Evolutionary conservation across 2,797 vertebrate species (phyloP), one percentile per base, ranked within the genome.

Genomic region (Sebastes matsubarae): DNA sequence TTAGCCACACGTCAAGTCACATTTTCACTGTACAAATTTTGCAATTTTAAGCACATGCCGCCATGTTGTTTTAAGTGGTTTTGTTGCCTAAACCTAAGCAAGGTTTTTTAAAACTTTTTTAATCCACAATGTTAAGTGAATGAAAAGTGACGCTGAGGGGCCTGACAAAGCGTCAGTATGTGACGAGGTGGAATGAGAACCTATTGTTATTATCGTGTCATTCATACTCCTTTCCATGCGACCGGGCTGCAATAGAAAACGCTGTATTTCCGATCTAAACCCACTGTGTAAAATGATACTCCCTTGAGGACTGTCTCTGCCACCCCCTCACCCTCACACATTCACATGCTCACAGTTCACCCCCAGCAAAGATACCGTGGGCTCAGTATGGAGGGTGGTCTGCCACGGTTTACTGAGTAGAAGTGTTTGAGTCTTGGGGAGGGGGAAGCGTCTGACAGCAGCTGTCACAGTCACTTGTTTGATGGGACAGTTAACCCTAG

Each of bases 381-480:
- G 75, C 67, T 84, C 46, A 27, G 77, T 76, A 42, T 64, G 30
- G 83, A 93, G 83, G 91, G 87, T 92, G 91, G 91, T 93, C 91
- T 82, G 72, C 13, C 42, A 27, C 22, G 79, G 67, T 80, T 82
- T 82, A 80, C 85, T 86, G 85, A 83, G 80, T 63, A 66, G 80
- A 88, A 85, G 79, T 83, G 76, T 75, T 64, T 20, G 18, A 72
- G 71, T 81, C 76, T 80, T 30, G 75, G 64, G 79, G 59, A 73
- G 89, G 84, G 34, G 75, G 73, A 65, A 71, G 52, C 24, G 32
- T 84, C 76, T 81, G 61, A 76, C 77, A 88, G 87, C 95, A 96
- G 94, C 95, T 96, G 95, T 88, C 87, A 87, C 74, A 70, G 90
- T 91, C 90, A 93, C 88, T 93, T 93, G 88, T 88, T 89, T 85